Base-by-base conservation (phyloP, 2,888 invertebrate species). In the Cordilura impudica region DNA sequence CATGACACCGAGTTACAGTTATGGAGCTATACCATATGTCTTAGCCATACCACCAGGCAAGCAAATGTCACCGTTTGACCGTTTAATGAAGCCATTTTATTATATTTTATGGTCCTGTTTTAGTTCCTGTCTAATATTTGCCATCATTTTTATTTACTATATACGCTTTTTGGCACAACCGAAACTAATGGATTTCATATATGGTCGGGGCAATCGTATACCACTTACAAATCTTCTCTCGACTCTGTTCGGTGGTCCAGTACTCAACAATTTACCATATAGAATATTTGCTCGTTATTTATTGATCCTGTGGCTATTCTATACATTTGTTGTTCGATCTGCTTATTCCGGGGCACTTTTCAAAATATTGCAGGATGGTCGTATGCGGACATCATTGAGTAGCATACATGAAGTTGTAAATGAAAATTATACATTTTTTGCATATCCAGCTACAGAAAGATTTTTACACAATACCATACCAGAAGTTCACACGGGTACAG, bases 271-370 rank as follows among this genome's bases (percentile, higher is more conserved):
- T 14, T 74, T 83, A 56, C 88, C 88, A 0, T 75, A 81, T 10
- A 80, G 86, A 0, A 89, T 85, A 39, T 88, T 89, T 49, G 87
- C 89, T 0, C 86, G 88, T 0, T 88, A 83, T n/a, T 31, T 89
- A 14, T 81, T 89, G 1, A 53, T 83, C 0, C 0, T 87, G 4
- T 89, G 89, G 88, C 51, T 88, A 4, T 16, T 86, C 0, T 83
- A 85, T 26, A 85, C 87, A 0, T 71, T 88, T 43, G 81, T 89
- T 0, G 1, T 89, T n/a, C 83, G 89, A 1, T 83, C 83, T 47
- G 87, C 87, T 8, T 89, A 88, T 60, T 84, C 83, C 0, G 85
- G 88, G 0, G 86, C 87, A 67, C 72, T 88, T 3, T 88, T 80
- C 14, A 81, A 84, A 0, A 77, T 87, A 12, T 83, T 88, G 23